phyloP scores from a whole-genome alignment of 2,888 invertebrate genomes.

The Pseudeuparius sepicola region DNA sequence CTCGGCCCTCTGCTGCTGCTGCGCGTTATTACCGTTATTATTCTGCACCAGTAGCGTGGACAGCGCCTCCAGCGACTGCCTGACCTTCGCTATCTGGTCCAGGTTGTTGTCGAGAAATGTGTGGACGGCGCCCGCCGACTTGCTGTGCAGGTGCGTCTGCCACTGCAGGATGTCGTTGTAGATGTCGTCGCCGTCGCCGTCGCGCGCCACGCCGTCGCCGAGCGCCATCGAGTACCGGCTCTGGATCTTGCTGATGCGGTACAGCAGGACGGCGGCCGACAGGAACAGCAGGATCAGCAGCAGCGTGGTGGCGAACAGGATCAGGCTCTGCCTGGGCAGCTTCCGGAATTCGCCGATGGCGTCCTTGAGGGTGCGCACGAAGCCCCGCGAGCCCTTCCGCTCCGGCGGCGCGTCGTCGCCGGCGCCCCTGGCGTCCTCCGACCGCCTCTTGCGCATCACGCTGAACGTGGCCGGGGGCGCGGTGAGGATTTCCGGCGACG shows the following conservation, averaged over 20 bases:
- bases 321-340: slow-evolving; percentile 42
- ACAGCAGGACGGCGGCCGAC: slow-evolving; percentile 48
- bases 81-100: slow-evolving; percentile 72
- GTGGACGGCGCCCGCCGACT: slow-evolving; percentile 62
- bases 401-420: slow-evolving; percentile 19
- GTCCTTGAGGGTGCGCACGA: slow-evolving; percentile 25
- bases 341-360: slow-evolving; percentile 29
- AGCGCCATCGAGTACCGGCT: slow-evolving; percentile 24
- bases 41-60: slow-evolving; percentile 50
- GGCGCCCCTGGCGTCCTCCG: no score
- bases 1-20: neutral
- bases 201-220: slow-evolving; percentile 23
- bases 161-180: slow-evolving; percentile 60
- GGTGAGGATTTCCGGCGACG: slow-evolving; percentile 22
- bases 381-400: slow-evolving; percentile 22
- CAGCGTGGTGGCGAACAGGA: slow-evolving; percentile 45
- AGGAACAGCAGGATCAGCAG: slow-evolving; percentile 47
- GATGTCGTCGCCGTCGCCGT: slow-evolving; percentile 47
- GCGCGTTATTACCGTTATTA: slow-evolving; percentile 9
- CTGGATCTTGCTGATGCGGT: slow-evolving; percentile 45
- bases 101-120: slow-evolving; percentile 68
- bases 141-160: slow-evolving; percentile 60
- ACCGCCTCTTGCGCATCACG: no score
- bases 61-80: slow-evolving; percentile 69
- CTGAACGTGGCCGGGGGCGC: no score